phyloP scores from a whole-genome alignment of 1,140 invertebrate genomes.

The Cyclina sinensis region DNA sequence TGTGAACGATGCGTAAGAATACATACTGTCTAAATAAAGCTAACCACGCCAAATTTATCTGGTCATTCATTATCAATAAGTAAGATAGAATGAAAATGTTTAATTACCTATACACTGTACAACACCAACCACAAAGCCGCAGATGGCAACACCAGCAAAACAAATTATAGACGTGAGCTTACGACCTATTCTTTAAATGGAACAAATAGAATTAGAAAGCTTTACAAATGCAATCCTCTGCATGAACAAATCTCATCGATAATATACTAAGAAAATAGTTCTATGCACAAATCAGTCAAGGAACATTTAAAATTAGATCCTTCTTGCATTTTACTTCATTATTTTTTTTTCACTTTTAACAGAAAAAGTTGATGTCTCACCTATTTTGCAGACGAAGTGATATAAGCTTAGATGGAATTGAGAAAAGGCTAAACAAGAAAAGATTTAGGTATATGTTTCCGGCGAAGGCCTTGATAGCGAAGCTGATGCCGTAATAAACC shows the following conservation, averaged over 20 bases:
- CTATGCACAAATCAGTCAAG: background rate
- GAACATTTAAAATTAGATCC: background rate
- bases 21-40: too few species aligned
- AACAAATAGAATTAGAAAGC: too few species aligned
- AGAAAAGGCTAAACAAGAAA: background rate
- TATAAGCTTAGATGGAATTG: slow-evolving; percentile 10
- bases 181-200: background rate
- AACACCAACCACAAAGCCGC: background rate
- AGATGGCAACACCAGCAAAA: background rate
- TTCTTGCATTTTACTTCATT: background rate
- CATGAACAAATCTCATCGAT: background rate
- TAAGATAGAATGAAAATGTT: too few species aligned
- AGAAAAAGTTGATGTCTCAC: background rate
- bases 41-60: too few species aligned
- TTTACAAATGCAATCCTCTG: too few species aligned
- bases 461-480: background rate
- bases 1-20: too few species aligned
- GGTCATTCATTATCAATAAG: too few species aligned
- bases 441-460: slow-evolving; percentile 30
- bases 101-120: slow-evolving; percentile 7
- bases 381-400: slow-evolving; percentile 4
- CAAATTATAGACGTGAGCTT: background rate
- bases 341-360: background rate
- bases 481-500: background rate
- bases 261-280: too few species aligned